Percentiles rank a stretch among this genome's conserved stretches.
Evolutionary conservation across 2,113 vertebrate genomes (phyloP).

Genomic region (Scopus umbretta): DNA sequence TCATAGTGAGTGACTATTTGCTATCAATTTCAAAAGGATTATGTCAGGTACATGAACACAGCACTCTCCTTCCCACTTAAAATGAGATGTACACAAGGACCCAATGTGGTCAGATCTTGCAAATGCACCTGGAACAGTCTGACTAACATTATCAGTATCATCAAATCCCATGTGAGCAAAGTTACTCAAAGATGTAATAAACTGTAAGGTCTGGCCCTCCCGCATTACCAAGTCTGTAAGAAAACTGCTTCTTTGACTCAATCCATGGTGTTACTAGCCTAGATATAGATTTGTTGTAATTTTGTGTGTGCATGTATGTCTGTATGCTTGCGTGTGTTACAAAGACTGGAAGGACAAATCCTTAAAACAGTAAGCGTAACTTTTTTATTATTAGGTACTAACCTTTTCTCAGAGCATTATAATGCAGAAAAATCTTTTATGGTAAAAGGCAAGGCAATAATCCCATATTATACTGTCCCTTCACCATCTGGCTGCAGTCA

Average conservation of each 20-base stretch:
- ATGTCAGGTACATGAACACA: neutral
- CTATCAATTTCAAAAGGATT: neutral
- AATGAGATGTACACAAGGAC: neutral
- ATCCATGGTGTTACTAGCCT: neutral
- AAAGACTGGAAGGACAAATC: neutral
- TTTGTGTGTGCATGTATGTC: neutral
- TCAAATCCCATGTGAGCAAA: neutral
- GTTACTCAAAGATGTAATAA: neutral
- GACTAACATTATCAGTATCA: neutral
- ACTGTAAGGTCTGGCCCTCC: neutral
- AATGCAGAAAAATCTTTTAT: constrained; percentile 6
- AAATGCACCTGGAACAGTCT: neutral
- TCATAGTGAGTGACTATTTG: neutral
- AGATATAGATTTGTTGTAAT: neutral
- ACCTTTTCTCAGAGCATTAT: neutral
- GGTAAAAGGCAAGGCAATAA: constrained; percentile 32
- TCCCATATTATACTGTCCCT: neutral
- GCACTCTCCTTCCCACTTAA: neutral
- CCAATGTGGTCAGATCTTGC: neutral
- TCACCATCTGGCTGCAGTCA: constrained; percentile 43
- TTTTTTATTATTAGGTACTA: neutral
- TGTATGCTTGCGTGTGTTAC: neutral
- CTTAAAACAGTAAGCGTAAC: neutral
- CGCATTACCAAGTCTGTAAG: neutral
- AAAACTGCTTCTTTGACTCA: neutral